These are phyloP conservation scores for Chaenogobius annularis DNA, from an alignment of 2,113 vertebrate genomes.

Conservation along the genomic window DNA sequence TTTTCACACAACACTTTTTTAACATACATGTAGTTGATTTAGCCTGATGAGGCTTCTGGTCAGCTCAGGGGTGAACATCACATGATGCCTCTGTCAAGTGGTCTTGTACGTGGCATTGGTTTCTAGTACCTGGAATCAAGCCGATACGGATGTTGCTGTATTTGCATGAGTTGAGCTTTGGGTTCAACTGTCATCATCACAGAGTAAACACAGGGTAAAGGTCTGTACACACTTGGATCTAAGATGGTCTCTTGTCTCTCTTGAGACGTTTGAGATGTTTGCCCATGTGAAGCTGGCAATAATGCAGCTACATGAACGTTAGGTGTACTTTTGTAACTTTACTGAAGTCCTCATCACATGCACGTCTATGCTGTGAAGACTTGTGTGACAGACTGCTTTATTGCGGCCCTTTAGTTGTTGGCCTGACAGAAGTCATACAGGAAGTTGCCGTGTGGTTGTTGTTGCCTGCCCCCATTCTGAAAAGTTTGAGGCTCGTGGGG, in stretches of 20 bases:
- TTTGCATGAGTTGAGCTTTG: not conserved
- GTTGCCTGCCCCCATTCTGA: constrained; percentile 60
- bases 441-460: constrained; percentile 65
- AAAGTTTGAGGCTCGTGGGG: constrained; percentile 66
- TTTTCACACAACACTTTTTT: too few species aligned
- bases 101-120: not conserved
- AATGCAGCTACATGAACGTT: not conserved
- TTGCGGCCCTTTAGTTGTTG: constrained; percentile 35
- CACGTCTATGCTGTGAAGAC: constrained; percentile 12
- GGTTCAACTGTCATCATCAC: not conserved
- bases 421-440: constrained; percentile 66
- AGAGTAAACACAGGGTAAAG: not conserved
- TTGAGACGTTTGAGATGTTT: not conserved
- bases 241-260: not conserved
- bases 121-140: not conserved
- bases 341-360: not conserved
- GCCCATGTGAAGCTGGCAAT: not conserved
- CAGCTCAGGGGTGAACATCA: not conserved
- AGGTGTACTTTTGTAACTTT: constrained; percentile 16
- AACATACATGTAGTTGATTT: too few species aligned
- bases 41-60: too few species aligned
- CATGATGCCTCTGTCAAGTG: not conserved
- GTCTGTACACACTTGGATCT: not conserved
- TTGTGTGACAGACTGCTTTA: constrained; percentile 2
- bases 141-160: not conserved